A percentile compares a stretch with the other conserved stretches of the same genome.
Evolutionary conservation across 2,113 vertebrate genomes (phyloP).

Genomic region (Neomonachus schauinslandi): DNA sequence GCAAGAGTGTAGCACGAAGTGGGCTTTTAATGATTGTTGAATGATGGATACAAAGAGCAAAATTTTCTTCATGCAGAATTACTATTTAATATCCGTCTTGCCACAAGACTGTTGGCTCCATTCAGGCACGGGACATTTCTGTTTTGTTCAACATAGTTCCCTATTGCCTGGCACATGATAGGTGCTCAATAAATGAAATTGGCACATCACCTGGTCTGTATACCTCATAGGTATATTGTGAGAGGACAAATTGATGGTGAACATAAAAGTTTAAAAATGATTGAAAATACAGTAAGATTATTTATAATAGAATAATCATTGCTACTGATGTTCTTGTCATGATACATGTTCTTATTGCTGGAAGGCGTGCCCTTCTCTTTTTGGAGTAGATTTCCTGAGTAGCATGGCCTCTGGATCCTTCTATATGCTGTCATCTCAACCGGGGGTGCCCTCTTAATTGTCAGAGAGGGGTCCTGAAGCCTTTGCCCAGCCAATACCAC

Average conservation of each 20-base stretch:
- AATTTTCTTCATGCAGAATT: conserved; percentile 8
- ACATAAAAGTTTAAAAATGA: conserved; percentile 15
- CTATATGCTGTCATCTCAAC: not conserved
- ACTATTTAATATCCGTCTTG: not conserved
- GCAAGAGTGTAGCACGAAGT: not conserved
- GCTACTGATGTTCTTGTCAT: not conserved
- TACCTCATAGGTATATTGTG: not conserved
- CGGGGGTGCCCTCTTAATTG: not conserved
- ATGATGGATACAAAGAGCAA: not conserved
- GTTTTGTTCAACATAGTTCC: not conserved
- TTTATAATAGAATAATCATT: conserved; percentile 15
- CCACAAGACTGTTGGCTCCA: not conserved
- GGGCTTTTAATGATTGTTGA: not conserved
- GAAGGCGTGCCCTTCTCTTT: not conserved
- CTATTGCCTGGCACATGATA: not conserved
- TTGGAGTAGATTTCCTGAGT: not conserved
- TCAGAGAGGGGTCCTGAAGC: not conserved
- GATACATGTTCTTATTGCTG: not conserved
- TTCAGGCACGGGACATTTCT: not conserved
- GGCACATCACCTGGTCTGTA: not conserved
- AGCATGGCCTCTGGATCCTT: not conserved
- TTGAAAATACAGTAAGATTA: not conserved
- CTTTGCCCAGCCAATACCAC: conserved; percentile 69
- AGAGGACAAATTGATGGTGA: not conserved
- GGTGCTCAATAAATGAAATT: not conserved